Evolutionary conservation across 2,797 vertebrate genomes (phyloP).

Genomic region (Malacoctenus gilli): DNA sequence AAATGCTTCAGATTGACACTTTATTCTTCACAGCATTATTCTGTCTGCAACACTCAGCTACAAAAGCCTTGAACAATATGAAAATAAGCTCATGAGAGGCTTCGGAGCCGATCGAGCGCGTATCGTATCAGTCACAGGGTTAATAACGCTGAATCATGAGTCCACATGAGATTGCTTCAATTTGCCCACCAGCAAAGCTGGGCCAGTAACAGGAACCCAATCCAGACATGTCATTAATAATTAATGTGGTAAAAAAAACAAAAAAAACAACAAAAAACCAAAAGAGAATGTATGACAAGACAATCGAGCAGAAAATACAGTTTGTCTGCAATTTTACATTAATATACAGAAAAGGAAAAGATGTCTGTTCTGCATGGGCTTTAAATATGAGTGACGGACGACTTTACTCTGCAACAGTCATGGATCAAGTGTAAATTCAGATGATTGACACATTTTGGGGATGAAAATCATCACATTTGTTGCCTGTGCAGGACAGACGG

Average conservation of each 20-base stretch:
- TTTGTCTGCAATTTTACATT: slow-evolving; percentile 71
- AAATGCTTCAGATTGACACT: slow-evolving; percentile 58
- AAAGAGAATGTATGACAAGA: too few species aligned
- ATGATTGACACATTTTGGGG: too few species aligned
- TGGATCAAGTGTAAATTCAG: slow-evolving; percentile 27
- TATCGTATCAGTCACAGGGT: slow-evolving; percentile 65
- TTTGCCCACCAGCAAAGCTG: slow-evolving; percentile 51
- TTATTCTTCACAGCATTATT: slow-evolving; percentile 81
- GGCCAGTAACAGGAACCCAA: slow-evolving; percentile 41
- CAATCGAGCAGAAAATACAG: slow-evolving; percentile 67
- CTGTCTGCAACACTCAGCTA: slow-evolving; percentile 72
- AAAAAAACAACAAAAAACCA: slow-evolving; percentile 37
- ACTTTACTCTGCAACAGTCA: slow-evolving; percentile 39
- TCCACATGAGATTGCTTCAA: slow-evolving; percentile 51
- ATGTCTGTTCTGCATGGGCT: slow-evolving; percentile 47
- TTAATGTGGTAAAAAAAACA: slow-evolving; percentile 30
- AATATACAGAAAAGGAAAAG: slow-evolving; percentile 60
- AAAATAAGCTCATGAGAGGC: slow-evolving; percentile 73
- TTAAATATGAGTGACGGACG: slow-evolving; percentile 55
- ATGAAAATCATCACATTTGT: too few species aligned
- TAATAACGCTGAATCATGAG: slow-evolving; percentile 50
- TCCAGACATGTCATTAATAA: slow-evolving; percentile 52
- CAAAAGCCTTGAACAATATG: slow-evolving; percentile 71
- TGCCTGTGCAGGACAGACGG: slow-evolving; percentile 9
- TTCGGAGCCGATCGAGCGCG: slow-evolving; percentile 55